Evolutionary conservation across 2,888 invertebrate species (phyloP).

Genomic region (Ceramica pisi): DNA sequence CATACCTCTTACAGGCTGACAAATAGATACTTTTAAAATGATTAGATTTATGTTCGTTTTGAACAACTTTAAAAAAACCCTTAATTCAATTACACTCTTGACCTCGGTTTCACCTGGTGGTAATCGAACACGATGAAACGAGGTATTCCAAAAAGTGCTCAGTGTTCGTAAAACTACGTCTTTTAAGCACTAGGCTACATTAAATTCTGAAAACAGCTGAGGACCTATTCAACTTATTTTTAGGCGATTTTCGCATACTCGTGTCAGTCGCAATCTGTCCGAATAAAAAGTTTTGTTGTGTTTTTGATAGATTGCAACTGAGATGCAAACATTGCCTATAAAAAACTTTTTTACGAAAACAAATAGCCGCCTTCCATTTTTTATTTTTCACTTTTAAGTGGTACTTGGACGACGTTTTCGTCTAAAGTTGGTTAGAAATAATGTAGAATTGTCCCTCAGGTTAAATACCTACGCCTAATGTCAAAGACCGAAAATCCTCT

Average conservation of each 20-base stretch:
- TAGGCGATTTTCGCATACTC: too few relatives aligned
- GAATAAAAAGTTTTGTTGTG: too few relatives aligned
- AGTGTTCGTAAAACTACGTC: neutral
- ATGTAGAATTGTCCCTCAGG: neutral
- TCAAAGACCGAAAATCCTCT: conserved; percentile 19
- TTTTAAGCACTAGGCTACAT: neutral
- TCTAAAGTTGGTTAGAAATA: too few relatives aligned
- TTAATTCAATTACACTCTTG: neutral
- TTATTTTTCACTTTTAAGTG: too few relatives aligned
- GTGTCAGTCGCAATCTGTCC: too few relatives aligned
- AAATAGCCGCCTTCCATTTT: too few relatives aligned
- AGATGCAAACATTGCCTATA: too few relatives aligned
- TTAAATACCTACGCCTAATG: neutral
- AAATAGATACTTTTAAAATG: neutral
- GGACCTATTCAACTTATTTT: too few relatives aligned
- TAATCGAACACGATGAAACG: neutral
- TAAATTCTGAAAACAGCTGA: neutral
- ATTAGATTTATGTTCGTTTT: neutral
- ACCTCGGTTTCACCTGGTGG: neutral
- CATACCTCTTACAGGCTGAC: neutral
- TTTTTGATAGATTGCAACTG: too few relatives aligned
- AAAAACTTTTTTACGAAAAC: too few relatives aligned
- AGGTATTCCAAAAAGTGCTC: neutral
- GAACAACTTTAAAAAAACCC: neutral
- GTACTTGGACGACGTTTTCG: too few relatives aligned